These are phyloP conservation scores for Apis cerana DNA, from an alignment of 1,140 invertebrate species.

Conservation along the genomic window DNA sequence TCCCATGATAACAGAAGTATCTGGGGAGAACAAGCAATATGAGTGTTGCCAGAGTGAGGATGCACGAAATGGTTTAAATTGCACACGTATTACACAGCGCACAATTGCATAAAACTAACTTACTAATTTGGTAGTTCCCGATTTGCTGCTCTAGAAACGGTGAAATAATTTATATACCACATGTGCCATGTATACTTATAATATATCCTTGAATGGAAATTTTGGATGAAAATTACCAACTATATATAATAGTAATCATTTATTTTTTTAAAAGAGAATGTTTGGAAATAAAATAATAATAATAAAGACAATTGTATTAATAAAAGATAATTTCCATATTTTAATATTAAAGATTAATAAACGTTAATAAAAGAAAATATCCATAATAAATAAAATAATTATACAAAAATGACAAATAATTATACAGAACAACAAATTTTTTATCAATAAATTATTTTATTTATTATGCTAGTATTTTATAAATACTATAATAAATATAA, in stretches of 20 bases:
- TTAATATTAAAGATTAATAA: no score
- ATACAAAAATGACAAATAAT: no score
- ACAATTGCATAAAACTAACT: constrained; percentile 25
- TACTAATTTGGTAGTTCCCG: constrained; percentile 39
- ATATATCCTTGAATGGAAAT: not conserved
- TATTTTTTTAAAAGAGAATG: not conserved
- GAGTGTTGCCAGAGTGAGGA: constrained; percentile 41
- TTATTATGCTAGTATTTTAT: no score
- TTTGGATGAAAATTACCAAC: not conserved
- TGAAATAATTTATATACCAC: not conserved
- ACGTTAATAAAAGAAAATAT: no score
- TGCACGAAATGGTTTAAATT: constrained; percentile 56
- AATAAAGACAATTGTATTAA: no score
- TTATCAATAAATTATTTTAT: no score
- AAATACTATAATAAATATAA: no score
- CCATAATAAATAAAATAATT: no score
- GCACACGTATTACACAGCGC: constrained; percentile 36
- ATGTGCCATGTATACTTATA: not conserved
- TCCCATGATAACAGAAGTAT: constrained; percentile 48
- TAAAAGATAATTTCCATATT: no score
- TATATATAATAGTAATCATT: not conserved
- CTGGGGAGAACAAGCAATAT: constrained; percentile 49
- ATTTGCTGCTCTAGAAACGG: not conserved
- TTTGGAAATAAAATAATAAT: no score
- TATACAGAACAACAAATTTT: no score